A percentile compares a stretch with the other conserved stretches of the same genome.
phyloP scores from a whole-genome alignment of 2,888 invertebrate genomes.

The Dyspetes luteomarginatus region DNA sequence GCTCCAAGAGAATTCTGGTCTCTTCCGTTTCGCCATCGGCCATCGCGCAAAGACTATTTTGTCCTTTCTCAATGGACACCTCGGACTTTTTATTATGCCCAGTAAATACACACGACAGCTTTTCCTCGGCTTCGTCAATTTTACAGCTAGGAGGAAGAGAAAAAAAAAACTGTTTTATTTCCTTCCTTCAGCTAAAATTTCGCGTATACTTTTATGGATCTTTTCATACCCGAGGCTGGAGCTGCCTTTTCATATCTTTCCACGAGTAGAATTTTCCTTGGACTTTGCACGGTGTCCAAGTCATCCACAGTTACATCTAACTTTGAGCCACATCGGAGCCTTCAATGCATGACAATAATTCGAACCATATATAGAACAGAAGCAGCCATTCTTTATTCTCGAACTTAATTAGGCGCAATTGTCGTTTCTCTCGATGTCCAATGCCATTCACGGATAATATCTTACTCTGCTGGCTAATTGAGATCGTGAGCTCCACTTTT shows the following conservation, averaged over 20 bases:
- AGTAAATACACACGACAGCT: constrained; percentile 30
- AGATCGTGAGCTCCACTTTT: constrained; percentile 51
- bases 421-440: constrained; percentile 10
- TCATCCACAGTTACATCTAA: constrained; percentile 6
- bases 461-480: constrained; percentile 63
- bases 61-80: constrained; percentile 56
- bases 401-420: constrained; percentile 65
- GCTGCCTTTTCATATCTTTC: constrained; percentile 15
- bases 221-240: not conserved
- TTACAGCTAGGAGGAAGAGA: not conserved
- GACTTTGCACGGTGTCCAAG: constrained; percentile 1
- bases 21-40: constrained; percentile 12
- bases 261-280: not conserved
- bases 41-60: constrained; percentile 56
- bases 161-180: constrained; percentile 31
- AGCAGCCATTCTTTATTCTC: constrained; percentile 43
- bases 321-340: not conserved
- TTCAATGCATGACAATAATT: too few relatives aligned
- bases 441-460: constrained; percentile 65
- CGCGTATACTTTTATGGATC: constrained; percentile 23
- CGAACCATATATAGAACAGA: constrained; percentile 39
- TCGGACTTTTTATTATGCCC: constrained; percentile 44
- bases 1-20: constrained; percentile 36
- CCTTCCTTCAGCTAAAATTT: constrained; percentile 9
- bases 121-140: constrained; percentile 34